Conservation (phyloP, 2,113 vertebrate species). For the Datnioides undecimradiatus region DNA sequence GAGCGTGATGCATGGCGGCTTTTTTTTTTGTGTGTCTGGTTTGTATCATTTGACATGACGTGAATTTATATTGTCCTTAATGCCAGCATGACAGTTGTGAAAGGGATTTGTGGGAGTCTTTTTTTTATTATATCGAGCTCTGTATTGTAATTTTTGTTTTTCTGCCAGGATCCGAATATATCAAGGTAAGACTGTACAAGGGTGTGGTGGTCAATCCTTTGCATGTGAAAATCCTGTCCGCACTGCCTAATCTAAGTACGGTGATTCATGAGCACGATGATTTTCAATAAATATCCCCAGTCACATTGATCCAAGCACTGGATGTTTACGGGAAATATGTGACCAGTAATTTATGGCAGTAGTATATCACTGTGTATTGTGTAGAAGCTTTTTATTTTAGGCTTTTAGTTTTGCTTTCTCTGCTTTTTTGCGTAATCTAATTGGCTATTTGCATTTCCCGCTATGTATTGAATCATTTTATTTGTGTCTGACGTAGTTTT, state of each 20-base stretch:
- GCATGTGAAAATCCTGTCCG: slow-evolving; percentile 72
- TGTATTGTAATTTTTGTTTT: slow-evolving; percentile 79
- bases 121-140: slow-evolving; percentile 55
- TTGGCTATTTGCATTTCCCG: not conserved
- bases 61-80: slow-evolving; percentile 44
- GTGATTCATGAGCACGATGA: slow-evolving; percentile 49
- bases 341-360: slow-evolving; percentile 3
- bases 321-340: slow-evolving; percentile 25
- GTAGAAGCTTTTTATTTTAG: not conserved
- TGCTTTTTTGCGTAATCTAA: slow-evolving; percentile 32
- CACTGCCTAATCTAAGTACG: slow-evolving; percentile 45
- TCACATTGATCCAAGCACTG: slow-evolving; percentile 19
- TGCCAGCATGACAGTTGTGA: slow-evolving; percentile 60
- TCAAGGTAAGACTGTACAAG: slow-evolving; percentile 78
- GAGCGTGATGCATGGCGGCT: slow-evolving; percentile 64
- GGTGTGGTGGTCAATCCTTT: slow-evolving; percentile 70
- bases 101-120: slow-evolving; percentile 45
- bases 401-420: slow-evolving; percentile 28
- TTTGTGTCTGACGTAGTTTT: not conserved
- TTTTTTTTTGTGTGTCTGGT: slow-evolving; percentile 58
- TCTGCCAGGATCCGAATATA: slow-evolving; percentile 78
- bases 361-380: not conserved
- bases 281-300: slow-evolving; percentile 25
- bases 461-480: slow-evolving; percentile 3
- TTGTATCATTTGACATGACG: slow-evolving; percentile 55